phyloP scores from a whole-genome alignment of 2,888 invertebrate species.

The Digitonthophagus gazella region DNA sequence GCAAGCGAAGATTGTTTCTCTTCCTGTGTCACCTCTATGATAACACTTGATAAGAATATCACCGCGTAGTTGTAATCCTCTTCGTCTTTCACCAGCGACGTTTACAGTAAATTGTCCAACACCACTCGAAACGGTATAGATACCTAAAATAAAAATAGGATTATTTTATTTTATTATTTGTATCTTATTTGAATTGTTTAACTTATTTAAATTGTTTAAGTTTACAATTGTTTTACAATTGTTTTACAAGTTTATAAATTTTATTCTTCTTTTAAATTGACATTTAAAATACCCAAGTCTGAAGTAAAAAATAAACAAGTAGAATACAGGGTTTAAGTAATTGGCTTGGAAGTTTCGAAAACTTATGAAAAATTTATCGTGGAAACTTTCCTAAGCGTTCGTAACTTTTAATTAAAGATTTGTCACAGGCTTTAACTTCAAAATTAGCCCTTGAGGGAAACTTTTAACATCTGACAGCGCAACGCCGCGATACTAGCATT shows the following conservation, averaged over 20 bases:
- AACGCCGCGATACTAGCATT: too few relatives aligned
- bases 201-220: neutral
- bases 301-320: neutral
- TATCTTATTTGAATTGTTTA: too few relatives aligned
- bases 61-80: conserved; percentile 75
- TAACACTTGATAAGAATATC: conserved; percentile 92
- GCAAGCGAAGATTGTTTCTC: conserved; percentile 78
- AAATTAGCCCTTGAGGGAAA: neutral
- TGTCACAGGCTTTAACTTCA: neutral
- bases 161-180: too few relatives aligned
- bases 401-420: neutral
- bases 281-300: conserved; percentile 16
- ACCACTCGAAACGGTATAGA: conserved; percentile 67
- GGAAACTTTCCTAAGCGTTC: neutral
- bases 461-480: neutral
- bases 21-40: conserved; percentile 59
- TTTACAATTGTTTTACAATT: neutral
- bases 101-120: conserved; percentile 69
- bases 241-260: too few relatives aligned
- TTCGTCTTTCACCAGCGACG: conserved; percentile 63
- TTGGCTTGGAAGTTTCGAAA: neutral
- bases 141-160: conserved; percentile 55
- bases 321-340: neutral
- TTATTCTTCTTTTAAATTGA: too few relatives aligned
- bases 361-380: neutral